Evolutionary conservation across 2,888 invertebrate species (phyloP).

Genomic region (Philhelius pedissequus): DNA sequence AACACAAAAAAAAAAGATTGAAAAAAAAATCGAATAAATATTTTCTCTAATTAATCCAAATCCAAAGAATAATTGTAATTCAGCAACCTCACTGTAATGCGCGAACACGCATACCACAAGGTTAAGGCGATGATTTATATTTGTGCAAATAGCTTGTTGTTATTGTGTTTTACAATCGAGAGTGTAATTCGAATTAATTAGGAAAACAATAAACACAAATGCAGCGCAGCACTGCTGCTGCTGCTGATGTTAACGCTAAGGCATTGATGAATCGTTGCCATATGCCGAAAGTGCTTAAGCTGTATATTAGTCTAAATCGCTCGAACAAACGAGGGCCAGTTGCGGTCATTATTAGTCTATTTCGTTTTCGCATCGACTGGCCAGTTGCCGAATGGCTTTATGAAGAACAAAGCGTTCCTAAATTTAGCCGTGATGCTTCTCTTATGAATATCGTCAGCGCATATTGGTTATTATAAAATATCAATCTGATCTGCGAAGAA

Average conservation of each 20-base stretch:
- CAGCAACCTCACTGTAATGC: not conserved
- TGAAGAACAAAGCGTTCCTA: not conserved
- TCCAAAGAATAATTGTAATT: conserved; percentile 39
- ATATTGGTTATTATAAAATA: not conserved
- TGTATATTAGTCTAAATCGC: conserved; percentile 26
- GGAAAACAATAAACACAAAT: conserved; percentile 42
- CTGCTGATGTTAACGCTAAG: not conserved
- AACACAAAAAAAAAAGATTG: not conserved
- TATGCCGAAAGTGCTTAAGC: conserved; percentile 27
- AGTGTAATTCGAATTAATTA: conserved; percentile 39
- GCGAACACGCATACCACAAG: conserved; percentile 42
- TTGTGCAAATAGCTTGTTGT: conserved; percentile 29
- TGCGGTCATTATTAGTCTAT: not conserved
- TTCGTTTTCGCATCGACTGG: not conserved
- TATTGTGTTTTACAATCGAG: conserved; percentile 19
- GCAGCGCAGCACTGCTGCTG: not conserved
- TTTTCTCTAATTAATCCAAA: conserved; percentile 54
- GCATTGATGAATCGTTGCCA: conserved; percentile 44
- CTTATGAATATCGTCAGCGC: conserved; percentile 23
- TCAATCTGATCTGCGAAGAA: not conserved
- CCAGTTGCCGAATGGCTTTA: not conserved
- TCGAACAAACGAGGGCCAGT: not conserved
- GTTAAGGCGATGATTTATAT: conserved; percentile 66
- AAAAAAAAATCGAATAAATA: not conserved
- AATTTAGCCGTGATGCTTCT: conserved; percentile 34